Conservation (phyloP, 2,797 vertebrate species). For the Malacoctenus gilli region DNA sequence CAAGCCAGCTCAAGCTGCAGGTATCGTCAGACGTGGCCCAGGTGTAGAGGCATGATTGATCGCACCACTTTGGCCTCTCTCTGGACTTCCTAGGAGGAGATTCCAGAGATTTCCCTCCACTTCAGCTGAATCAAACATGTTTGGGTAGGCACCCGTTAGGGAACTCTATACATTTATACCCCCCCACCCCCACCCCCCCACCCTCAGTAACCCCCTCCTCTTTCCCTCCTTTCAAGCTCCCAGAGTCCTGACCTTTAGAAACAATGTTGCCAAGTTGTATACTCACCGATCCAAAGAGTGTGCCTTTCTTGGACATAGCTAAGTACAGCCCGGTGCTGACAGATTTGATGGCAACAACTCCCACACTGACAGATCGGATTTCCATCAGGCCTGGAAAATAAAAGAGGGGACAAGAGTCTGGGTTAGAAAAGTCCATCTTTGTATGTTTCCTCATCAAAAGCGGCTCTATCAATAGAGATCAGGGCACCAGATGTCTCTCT, state of each 20-base stretch:
- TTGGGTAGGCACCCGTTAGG: constrained; percentile 38
- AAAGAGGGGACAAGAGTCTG: constrained; percentile 66
- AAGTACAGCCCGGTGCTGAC: constrained; percentile 92
- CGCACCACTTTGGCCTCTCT: constrained; percentile 49
- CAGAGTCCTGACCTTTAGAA: constrained; percentile 51
- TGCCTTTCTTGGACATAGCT: constrained; percentile 94
- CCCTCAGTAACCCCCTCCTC: constrained; percentile 19
- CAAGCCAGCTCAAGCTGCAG: constrained; percentile 61
- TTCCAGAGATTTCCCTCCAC: constrained; percentile 39
- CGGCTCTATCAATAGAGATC: constrained; percentile 74
- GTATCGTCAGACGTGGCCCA: constrained; percentile 60
- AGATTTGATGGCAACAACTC: constrained; percentile 92
- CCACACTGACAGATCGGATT: constrained; percentile 92
- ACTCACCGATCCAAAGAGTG: constrained; percentile 94
- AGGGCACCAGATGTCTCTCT: constrained; percentile 66
- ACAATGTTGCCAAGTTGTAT: constrained; percentile 64
- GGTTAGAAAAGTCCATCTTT: constrained; percentile 71
- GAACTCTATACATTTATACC: constrained; percentile 50
- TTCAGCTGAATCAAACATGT: constrained; percentile 48
- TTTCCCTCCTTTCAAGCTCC: constrained; percentile 21
- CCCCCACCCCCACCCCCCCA: constrained; percentile 13
- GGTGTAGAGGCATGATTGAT: constrained; percentile 71
- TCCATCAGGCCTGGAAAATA: constrained; percentile 89
- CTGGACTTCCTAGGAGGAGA: constrained; percentile 52
- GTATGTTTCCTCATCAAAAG: constrained; percentile 76